Evolutionary conservation across 2,797 vertebrate species (phyloP), one percentile per base, ranked within the genome.

Genomic region (Spea hammondii): DNA sequence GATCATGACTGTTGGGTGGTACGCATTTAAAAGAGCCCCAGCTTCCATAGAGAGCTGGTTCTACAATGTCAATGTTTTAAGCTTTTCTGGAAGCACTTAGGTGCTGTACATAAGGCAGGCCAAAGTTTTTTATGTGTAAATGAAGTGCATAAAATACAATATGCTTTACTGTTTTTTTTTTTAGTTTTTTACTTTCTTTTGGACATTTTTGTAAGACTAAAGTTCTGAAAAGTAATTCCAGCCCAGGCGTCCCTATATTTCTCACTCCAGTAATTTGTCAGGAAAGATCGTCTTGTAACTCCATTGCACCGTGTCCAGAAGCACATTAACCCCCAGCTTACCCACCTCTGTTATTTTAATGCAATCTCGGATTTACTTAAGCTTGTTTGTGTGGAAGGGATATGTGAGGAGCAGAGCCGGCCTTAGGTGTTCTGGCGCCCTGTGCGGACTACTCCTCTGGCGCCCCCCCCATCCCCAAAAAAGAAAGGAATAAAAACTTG

Each of bases 251-350:
- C 84, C 71, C 60, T 85, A 84, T 87, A 85, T 88, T 82, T 78
- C 79, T 79, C 87, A 89, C 87, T 83, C 84, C 87, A 86, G 87
- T 87, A 86, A 88, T 89, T 89, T 89, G 88, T 89, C 88, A 89
- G 86, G 87, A 88, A 84, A 85, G 85, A 89, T 88, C 85, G 87
- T 85, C 87, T 88, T 86, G 85, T 86, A 84, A 86, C 84, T 85
- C 85, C 88, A 89, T 83, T 86, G 87, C 87, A 89, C 88, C 87
- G 77, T 89, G 77, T 81, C 84, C 32, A n/a, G 85, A 85, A 87
- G 85, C 65, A 74, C 59, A 47, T 89, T 89, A 89, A 89, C 88
- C 85, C 87, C 85, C 86, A 80, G 51, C 79, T 77, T 82, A 82
- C 74, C 79, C 74, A 82, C 70, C 69, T 74, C 79, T 82, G 64